Percentiles rank a stretch among this genome's conserved stretches.
phyloP scores from a whole-genome alignment of 1,140 invertebrate genomes.

The Saxidomus purpurata region DNA sequence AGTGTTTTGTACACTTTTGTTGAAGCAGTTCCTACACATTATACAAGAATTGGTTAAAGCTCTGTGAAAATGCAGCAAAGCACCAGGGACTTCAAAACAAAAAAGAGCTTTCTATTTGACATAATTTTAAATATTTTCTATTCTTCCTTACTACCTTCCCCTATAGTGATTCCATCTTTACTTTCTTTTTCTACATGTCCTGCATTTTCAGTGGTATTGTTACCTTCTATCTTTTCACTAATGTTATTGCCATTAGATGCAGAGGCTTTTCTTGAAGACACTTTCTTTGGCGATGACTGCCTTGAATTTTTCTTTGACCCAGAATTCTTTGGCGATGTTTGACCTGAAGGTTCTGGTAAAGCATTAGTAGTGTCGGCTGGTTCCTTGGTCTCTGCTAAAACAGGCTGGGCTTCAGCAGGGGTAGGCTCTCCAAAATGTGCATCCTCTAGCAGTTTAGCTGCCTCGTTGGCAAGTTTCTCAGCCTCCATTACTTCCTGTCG shows the following conservation, averaged over 20 bases:
- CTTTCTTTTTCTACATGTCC: not conserved
- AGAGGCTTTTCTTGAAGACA: slow-evolving; percentile 37
- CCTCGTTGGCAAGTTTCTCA: slow-evolving; percentile 35
- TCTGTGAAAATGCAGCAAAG: not conserved
- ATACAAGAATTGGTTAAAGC: no score
- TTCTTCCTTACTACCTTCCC: not conserved
- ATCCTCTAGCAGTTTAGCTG: slow-evolving; percentile 31
- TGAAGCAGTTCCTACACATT: no score
- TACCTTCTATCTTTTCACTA: not conserved
- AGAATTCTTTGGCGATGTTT: not conserved
- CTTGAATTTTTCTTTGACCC: not conserved
- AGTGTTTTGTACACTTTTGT: no score
- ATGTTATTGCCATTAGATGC: not conserved
- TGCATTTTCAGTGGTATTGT: not conserved
- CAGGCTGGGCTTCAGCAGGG: not conserved
- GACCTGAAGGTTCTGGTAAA: not conserved
- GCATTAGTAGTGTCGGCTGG: not conserved
- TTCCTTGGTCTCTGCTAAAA: not conserved
- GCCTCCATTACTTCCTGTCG: slow-evolving; percentile 50
- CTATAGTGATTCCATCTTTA: not conserved
- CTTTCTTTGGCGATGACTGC: slow-evolving; percentile 7
- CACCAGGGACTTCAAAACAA: not conserved
- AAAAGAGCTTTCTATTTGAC: no score
- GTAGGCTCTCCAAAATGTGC: not conserved
- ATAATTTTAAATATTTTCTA: not conserved